Percentiles rank a stretch among this genome's conserved stretches.
These are phyloP conservation scores for Actinopyga echinites DNA, from an alignment of 53 echinoderm and acorn worm species.

Conservation along the genomic window DNA sequence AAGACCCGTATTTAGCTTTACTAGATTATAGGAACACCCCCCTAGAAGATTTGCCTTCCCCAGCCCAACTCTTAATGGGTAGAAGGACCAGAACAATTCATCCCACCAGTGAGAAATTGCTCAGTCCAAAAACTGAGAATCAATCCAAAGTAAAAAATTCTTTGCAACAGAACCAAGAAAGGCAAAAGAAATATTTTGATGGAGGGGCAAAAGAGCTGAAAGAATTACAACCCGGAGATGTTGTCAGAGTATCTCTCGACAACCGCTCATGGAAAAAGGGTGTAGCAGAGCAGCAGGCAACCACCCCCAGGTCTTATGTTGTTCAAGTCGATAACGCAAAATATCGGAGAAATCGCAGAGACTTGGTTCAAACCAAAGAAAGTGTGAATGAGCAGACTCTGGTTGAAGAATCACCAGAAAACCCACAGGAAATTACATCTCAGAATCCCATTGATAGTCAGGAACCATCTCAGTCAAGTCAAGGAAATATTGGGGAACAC, in stretches of 20 bases:
- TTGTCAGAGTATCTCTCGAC: background rate
- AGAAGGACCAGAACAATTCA: constrained; percentile 41
- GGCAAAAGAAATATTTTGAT: too few species aligned
- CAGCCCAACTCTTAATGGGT: constrained; percentile 42
- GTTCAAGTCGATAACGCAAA: background rate
- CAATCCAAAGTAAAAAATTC: too few species aligned
- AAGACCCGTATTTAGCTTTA: constrained; percentile 56
- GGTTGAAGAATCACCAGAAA: background rate
- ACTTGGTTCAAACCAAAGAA: constrained; percentile 1
- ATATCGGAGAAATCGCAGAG: constrained; percentile 13
- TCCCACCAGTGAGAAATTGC: too few species aligned
- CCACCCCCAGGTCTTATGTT: background rate
- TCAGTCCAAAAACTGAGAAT: too few species aligned
- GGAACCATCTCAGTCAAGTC: too few species aligned
- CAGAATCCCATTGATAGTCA: too few species aligned
- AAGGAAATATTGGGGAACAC: too few species aligned
- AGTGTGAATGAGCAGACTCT: background rate
- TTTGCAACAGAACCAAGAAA: too few species aligned
- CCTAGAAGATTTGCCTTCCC: constrained; percentile 10
- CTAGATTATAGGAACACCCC: constrained; percentile 56
- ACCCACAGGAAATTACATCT: background rate
- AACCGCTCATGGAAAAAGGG: background rate
- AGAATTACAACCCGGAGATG: constrained; percentile 18
- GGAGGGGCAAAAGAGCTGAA: constrained; percentile 17
- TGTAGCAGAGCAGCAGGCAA: background rate